phyloP scores from a whole-genome alignment of 2,797 vertebrate genomes.

The Karalla daura region DNA sequence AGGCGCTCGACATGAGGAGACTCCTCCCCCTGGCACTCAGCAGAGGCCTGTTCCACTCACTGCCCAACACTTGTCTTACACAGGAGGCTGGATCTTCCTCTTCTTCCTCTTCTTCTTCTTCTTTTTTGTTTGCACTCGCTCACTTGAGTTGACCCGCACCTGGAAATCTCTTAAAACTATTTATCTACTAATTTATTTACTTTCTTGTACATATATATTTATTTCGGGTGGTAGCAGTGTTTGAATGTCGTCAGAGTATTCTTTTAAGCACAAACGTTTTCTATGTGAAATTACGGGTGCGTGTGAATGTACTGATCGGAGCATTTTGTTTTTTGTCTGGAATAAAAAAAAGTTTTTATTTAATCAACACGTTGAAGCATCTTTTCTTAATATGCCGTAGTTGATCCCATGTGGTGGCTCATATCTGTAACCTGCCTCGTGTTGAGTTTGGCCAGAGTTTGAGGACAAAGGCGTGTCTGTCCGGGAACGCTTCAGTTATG shows the following conservation, averaged over 20 bases:
- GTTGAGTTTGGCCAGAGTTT: neutral
- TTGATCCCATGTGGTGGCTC: neutral
- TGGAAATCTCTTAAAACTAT: slow-evolving; percentile 25
- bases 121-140: slow-evolving; percentile 35
- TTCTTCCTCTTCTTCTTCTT: too few species aligned
- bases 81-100: slow-evolving; percentile 44
- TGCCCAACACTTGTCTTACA: neutral
- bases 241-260: slow-evolving; percentile 15
- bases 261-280: slow-evolving; percentile 5
- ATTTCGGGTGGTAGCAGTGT: slow-evolving; percentile 33
- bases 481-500: neutral
- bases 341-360: slow-evolving; percentile 35
- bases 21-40: neutral
- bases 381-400: too few species aligned
- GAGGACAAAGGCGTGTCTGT: neutral
- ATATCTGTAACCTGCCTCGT: neutral
- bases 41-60: slow-evolving; percentile 3
- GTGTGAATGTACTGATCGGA: neutral
- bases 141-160: slow-evolving; percentile 5
- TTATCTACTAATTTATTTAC: slow-evolving; percentile 72
- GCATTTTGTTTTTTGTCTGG: neutral
- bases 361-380: too few species aligned
- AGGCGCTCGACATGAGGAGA: slow-evolving; percentile 33
- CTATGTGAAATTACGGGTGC: neutral
- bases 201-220: slow-evolving; percentile 60